Percentiles rank a stretch among this genome's conserved stretches.
Evolutionary conservation across 2,797 vertebrate genomes (phyloP).

Genomic region (Lemur catta): DNA sequence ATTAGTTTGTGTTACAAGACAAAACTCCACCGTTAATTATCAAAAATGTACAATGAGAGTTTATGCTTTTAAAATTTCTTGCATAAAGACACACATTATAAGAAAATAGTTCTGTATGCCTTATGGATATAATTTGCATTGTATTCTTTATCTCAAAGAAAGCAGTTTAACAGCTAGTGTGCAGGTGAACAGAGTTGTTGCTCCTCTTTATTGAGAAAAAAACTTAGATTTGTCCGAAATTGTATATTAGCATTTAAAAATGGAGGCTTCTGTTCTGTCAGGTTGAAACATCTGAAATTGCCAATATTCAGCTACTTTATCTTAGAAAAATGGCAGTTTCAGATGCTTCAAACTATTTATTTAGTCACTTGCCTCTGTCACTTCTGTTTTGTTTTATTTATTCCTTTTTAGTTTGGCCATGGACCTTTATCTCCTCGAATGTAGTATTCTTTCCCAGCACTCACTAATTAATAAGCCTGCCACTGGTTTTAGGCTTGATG

Average conservation of each 20-base stretch:
- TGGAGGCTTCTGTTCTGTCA: background rate
- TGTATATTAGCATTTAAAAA: constrained; percentile 31
- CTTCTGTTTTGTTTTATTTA: background rate
- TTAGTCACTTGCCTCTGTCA: background rate
- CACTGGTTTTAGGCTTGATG: background rate
- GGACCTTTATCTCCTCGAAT: background rate
- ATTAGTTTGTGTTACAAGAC: background rate
- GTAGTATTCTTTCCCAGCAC: background rate
- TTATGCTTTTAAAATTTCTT: constrained; percentile 28
- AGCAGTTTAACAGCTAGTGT: background rate
- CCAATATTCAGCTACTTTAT: background rate
- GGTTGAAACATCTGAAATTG: background rate
- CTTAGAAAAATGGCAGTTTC: background rate
- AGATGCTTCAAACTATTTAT: background rate
- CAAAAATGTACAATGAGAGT: background rate
- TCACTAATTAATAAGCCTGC: background rate
- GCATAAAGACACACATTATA: background rate
- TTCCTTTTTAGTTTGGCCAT: background rate
- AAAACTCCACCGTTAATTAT: background rate
- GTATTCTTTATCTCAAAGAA: background rate
- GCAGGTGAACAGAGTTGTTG: background rate
- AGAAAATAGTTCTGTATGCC: background rate
- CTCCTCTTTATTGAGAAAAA: background rate
- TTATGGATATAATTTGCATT: background rate
- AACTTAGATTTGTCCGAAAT: background rate